Percentiles rank a stretch among this genome's conserved stretches.
phyloP scores from a whole-genome alignment of 2,888 invertebrate genomes.

The Scaptodrosophila latifasciaeformis region DNA sequence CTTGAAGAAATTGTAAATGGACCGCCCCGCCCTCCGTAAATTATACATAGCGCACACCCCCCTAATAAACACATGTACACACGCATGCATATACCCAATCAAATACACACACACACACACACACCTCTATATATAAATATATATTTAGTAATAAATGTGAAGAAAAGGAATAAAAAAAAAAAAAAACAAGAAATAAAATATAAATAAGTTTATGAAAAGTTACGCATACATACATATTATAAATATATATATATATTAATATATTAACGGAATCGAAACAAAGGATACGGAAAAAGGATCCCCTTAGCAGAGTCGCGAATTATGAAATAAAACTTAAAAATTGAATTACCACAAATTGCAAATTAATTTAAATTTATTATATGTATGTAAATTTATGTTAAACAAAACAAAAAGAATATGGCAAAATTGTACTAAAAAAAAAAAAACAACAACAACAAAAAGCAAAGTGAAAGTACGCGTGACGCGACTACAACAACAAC shows the following conservation, averaged over 20 bases:
- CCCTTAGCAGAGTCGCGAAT: no score
- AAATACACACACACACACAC: constrained; percentile 57
- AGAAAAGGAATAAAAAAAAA: constrained; percentile 28
- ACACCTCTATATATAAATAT: constrained; percentile 21
- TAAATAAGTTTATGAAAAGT: constrained; percentile 59
- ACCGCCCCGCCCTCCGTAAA: neutral
- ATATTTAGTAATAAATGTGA: constrained; percentile 63
- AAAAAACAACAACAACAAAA: constrained; percentile 36
- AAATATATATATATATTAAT: constrained; percentile 24
- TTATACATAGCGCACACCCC: neutral
- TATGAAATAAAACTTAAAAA: no score
- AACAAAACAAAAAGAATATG: constrained; percentile 11
- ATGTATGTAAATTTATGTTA: constrained; percentile 27
- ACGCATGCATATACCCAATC: constrained; percentile 26
- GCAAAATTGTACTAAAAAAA: constrained; percentile 24
- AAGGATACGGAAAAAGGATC: no score
- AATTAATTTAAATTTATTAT: constrained; percentile 53
- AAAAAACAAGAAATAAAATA: constrained; percentile 23
- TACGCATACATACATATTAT: constrained; percentile 36
- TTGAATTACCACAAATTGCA: constrained; percentile 3
- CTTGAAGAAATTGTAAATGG: constrained; percentile 7
- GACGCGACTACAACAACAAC: constrained; percentile 32
- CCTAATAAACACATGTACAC: constrained; percentile 18
- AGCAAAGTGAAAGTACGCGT: constrained; percentile 37
- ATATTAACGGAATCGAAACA: no score